Evolutionary conservation across 1,140 invertebrate genomes (phyloP), one percentile per base, ranked within the genome.

Genomic region (Samia ricini): DNA sequence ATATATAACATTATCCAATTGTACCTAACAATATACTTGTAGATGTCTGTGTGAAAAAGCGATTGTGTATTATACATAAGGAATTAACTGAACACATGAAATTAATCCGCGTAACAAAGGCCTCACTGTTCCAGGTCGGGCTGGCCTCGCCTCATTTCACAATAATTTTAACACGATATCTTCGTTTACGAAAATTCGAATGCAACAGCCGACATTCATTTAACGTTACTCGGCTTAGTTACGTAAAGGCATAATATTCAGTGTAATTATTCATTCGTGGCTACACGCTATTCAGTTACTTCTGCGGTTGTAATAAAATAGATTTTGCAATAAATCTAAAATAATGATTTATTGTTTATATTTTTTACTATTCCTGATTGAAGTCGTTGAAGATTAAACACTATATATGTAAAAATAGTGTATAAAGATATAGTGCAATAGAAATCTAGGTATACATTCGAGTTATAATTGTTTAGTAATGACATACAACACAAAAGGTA

Each of bases 171-270:
- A 77, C 75, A 76, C 71, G 69, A 78, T 81, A 76, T 81, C 79
- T 78, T 76, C 77, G 71, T 80, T 83, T 83, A 75, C 75, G 81
- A 81, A 84, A 84, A 42, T 66, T 51, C 54, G 64, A 76, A 74
- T 64, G 77, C 76, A 79, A 79, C 55, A 68, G 62, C 65, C 54
- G 56, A 55, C 67, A 66, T 63, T 73, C 71, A 69, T 74, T 68
- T 62, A 66, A 69, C n/a, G 56, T 52, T 58, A 64, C 49, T 15
- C n/a, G 58, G 19, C 57, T 55, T 64, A 59, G 49, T 70, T 74
- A 63, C 69, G 72, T 61, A 68, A 72, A 70, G 56, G 58, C 58
- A 73, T 67, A n/a, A n/a, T n/a, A 70, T 73, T 71, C 69, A 68
- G 63, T 62, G 55, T 70, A 67, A 66, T 74, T 74, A 74, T 68